Percentiles rank a stretch among this genome's conserved stretches.
Evolutionary conservation across 2,797 vertebrate genomes (phyloP).

Genomic region (Rhynchotus rufescens): DNA sequence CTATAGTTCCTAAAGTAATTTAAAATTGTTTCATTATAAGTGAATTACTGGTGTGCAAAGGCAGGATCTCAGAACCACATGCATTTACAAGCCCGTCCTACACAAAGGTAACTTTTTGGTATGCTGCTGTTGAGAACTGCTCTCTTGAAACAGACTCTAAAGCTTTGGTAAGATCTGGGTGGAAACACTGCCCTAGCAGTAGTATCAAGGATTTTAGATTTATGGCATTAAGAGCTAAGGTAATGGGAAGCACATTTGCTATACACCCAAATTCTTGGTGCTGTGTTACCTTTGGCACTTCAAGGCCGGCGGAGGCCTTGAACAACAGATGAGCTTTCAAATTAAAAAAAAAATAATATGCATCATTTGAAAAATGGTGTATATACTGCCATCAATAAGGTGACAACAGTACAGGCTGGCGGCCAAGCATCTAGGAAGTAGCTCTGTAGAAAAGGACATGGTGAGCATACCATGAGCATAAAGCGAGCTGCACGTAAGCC

Average conservation of each 20-base stretch:
- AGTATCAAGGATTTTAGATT: slow-evolving; percentile 30
- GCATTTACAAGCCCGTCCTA: not conserved
- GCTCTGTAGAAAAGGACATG: not conserved
- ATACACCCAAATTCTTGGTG: not conserved
- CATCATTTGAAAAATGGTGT: not conserved
- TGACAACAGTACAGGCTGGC: not conserved
- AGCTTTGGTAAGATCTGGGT: slow-evolving; percentile 15
- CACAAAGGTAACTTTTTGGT: not conserved
- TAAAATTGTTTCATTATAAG: slow-evolving; percentile 13
- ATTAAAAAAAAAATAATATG: not conserved
- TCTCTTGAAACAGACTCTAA: not conserved
- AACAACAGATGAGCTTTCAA: not conserved
- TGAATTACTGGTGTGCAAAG: not conserved
- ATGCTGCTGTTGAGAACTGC: not conserved
- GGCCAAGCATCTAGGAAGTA: not conserved
- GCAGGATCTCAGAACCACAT: not conserved
- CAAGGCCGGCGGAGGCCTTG: not conserved
- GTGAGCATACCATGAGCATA: not conserved
- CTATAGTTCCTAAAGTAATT: slow-evolving; percentile 27
- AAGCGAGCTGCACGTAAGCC: not conserved
- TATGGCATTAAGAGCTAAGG: slow-evolving; percentile 28
- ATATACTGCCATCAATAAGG: not conserved
- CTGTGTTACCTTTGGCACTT: not conserved
- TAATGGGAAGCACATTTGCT: slow-evolving; percentile 21
- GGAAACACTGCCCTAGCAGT: slow-evolving; percentile 7